phyloP scores from a whole-genome alignment of 92 coral and sea anemone genomes.

The Bergia puertoricense region DNA sequence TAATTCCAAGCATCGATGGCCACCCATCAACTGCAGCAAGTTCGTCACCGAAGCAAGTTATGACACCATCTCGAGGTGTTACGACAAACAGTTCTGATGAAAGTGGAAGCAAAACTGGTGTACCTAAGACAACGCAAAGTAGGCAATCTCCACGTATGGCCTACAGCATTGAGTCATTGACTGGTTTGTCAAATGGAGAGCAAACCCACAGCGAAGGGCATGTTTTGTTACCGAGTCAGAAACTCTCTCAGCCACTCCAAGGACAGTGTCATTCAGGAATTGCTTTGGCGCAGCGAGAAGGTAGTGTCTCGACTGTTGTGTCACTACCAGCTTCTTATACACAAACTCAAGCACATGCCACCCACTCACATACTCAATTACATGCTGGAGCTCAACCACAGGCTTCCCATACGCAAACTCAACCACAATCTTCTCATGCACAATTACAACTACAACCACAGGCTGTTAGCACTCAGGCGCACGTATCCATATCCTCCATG shows the following conservation, averaged over 20 bases:
- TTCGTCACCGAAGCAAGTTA: slow-evolving; percentile 16
- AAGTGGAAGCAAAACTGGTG: slow-evolving; percentile 19
- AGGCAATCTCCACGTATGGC: slow-evolving; percentile 65
- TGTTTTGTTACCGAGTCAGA: neutral
- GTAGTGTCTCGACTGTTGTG: neutral
- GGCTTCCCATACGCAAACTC: neutral
- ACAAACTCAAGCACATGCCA: slow-evolving; percentile 19
- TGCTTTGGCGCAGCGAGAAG: slow-evolving; percentile 13
- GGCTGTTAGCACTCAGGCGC: neutral
- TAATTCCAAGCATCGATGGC: slow-evolving; percentile 66
- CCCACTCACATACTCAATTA: slow-evolving; percentile 48
- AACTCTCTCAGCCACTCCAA: neutral
- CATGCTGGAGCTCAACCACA: slow-evolving; percentile 14
- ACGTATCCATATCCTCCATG: slow-evolving; percentile 13
- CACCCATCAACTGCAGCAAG: slow-evolving; percentile 52
- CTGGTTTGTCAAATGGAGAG: slow-evolving; percentile 56
- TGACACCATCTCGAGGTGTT: slow-evolving; percentile 35
- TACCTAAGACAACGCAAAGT: slow-evolving; percentile 23
- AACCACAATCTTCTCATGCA: neutral
- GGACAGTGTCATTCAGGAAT: slow-evolving; percentile 2
- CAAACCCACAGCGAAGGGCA: slow-evolving; percentile 14
- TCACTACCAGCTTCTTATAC: slow-evolving; percentile 32
- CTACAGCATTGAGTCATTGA: slow-evolving; percentile 80
- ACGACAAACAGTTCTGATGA: neutral
- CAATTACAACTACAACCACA: slow-evolving; percentile 11